A percentile compares a stretch with the other conserved stretches of the same genome.
These are phyloP conservation scores for Strix uralensis DNA, from an alignment of 2,113 vertebrate genomes.

Conservation along the genomic window DNA sequence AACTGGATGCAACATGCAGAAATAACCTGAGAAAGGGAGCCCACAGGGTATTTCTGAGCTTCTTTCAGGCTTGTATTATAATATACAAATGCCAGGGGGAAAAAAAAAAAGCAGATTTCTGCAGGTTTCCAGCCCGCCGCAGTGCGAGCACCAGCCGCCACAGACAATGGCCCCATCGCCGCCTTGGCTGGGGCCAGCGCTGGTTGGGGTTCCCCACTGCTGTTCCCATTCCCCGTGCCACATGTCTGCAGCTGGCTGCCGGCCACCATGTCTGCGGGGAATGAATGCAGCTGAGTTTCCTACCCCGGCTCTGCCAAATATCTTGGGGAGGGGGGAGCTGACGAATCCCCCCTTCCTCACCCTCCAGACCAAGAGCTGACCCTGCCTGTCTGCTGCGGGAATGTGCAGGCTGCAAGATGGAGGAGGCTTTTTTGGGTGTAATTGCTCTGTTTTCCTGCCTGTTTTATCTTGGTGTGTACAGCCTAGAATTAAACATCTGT, in stretches of 20 bases:
- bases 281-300: background rate
- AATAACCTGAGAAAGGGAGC: background rate
- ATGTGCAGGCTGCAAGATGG: rapidly evolving
- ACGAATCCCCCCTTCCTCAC: background rate
- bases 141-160: background rate
- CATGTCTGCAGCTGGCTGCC: background rate
- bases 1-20: rapidly evolving
- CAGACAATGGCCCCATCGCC: background rate
- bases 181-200: background rate
- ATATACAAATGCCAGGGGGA: background rate
- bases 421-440: background rate
- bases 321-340: background rate
- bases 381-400: background rate
- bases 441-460: background rate
- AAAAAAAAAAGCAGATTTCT: rapidly evolving
- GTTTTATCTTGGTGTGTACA: background rate
- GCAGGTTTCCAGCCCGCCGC: background rate
- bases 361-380: background rate
- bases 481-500: background rate
- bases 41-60: background rate
- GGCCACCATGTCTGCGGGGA: background rate
- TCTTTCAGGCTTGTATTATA: rapidly evolving
- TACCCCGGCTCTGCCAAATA: background rate
- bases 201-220: background rate
- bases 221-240: background rate